Percentiles rank a stretch among this genome's conserved stretches.
Evolutionary conservation across 2,797 vertebrate species (phyloP).

Genomic region (Xyrichtys novacula): DNA sequence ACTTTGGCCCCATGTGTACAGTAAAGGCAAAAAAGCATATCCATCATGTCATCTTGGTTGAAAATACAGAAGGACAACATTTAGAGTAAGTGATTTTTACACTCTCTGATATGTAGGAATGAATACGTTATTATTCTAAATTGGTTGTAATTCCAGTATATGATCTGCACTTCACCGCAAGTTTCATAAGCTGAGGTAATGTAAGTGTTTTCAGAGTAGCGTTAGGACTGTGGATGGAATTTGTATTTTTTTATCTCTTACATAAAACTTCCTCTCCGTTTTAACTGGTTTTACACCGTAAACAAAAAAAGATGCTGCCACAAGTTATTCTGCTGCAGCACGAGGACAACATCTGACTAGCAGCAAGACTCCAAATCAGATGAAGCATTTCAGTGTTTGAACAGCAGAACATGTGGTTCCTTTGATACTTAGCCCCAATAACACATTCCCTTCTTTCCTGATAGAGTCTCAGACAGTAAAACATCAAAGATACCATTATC

Average conservation of each 20-base stretch:
- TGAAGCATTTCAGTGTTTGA: rapidly evolving
- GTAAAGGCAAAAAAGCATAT: background rate
- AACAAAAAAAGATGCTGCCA: background rate
- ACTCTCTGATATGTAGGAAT: background rate
- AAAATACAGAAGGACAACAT: background rate
- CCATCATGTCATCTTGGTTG: background rate
- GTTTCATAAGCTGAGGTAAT: too few species aligned
- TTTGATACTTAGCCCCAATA: background rate
- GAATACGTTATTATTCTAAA: background rate
- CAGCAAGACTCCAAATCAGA: background rate
- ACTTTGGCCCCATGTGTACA: background rate
- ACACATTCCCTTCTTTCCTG: background rate
- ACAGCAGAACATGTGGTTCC: too few species aligned
- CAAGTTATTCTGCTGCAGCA: background rate
- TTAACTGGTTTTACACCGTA: too few species aligned
- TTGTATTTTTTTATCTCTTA: too few species aligned
- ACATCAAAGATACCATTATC: background rate
- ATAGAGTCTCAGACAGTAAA: slow-evolving; percentile 4
- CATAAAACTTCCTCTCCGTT: too few species aligned
- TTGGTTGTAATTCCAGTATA: background rate
- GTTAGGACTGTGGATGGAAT: too few species aligned
- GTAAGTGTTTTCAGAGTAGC: too few species aligned
- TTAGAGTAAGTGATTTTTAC: background rate
- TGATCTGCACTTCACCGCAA: too few species aligned
- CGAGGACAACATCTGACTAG: background rate